Evolutionary conservation across 2,797 vertebrate species (phyloP).

Genomic region (Nasua narica): DNA sequence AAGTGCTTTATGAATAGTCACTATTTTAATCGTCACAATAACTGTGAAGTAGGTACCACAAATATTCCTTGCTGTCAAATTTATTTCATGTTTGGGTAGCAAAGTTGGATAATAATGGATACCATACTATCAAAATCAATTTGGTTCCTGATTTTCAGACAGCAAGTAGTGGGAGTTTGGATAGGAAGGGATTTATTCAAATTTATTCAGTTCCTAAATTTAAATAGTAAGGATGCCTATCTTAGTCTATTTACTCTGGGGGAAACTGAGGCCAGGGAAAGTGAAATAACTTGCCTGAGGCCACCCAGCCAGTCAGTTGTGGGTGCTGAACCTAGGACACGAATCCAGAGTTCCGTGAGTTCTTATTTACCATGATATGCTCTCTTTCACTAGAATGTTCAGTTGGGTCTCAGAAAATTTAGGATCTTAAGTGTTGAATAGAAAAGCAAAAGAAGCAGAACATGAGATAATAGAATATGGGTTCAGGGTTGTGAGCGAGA

Average conservation of each 20-base stretch:
- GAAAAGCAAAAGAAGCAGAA: background rate
- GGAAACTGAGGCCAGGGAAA: background rate
- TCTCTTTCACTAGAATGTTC: background rate
- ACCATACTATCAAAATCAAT: background rate
- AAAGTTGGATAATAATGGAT: background rate
- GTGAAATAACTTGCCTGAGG: background rate
- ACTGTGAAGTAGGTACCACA: background rate
- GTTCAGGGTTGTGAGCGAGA: background rate
- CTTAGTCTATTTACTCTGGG: background rate
- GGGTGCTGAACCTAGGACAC: background rate
- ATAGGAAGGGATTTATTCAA: background rate
- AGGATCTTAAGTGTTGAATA: background rate
- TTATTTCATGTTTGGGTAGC: background rate
- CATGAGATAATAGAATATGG: background rate
- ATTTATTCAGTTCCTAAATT: background rate
- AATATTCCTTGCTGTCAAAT: background rate
- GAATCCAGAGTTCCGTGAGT: background rate
- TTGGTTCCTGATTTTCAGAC: background rate
- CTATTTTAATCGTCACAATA: background rate
- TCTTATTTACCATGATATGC: background rate
- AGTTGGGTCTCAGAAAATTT: background rate
- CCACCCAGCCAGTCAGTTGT: background rate
- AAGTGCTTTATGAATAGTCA: background rate
- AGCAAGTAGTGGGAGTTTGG: background rate
- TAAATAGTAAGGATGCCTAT: background rate